Evolutionary conservation across 2,797 vertebrate species (phyloP).

Genomic region (Gadopsis marmoratus): DNA sequence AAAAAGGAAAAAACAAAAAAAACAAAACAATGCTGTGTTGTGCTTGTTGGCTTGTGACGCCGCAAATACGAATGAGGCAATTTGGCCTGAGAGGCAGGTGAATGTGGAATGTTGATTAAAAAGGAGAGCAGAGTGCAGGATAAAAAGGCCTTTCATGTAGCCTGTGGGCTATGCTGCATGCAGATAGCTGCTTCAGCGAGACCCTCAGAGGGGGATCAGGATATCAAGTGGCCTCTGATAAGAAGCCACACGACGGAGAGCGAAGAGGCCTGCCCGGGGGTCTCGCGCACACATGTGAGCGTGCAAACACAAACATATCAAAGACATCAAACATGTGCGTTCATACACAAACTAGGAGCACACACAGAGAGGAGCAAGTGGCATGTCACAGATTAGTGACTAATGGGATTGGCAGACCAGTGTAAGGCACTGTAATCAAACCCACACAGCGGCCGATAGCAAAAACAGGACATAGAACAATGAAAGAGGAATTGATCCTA

Average conservation of each 20-base stretch:
- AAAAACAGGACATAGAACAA: slow-evolving; percentile 78
- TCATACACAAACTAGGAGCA: slow-evolving; percentile 47
- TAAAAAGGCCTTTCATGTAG: slow-evolving; percentile 77
- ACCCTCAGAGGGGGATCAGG: slow-evolving; percentile 70
- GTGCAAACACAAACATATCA: slow-evolving; percentile 56
- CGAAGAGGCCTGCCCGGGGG: slow-evolving; percentile 47
- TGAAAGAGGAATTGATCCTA: slow-evolving; percentile 67
- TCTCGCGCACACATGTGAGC: slow-evolving; percentile 39
- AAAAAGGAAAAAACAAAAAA: not conserved
- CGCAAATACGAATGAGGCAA: slow-evolving; percentile 71
- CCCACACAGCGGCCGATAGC: slow-evolving; percentile 71
- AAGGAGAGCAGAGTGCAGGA: slow-evolving; percentile 70
- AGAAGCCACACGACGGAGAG: slow-evolving; percentile 57
- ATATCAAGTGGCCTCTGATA: slow-evolving; percentile 78
- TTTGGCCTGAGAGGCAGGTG: slow-evolving; percentile 74
- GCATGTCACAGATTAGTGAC: slow-evolving; percentile 79
- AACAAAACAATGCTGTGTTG: slow-evolving; percentile 17
- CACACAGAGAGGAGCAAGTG: slow-evolving; percentile 60
- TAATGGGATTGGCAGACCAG: slow-evolving; percentile 80
- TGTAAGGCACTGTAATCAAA: slow-evolving; percentile 75
- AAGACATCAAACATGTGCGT: slow-evolving; percentile 59
- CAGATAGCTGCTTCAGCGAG: slow-evolving; percentile 74
- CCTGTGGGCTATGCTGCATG: slow-evolving; percentile 64
- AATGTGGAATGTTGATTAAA: slow-evolving; percentile 78
- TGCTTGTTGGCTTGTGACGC: slow-evolving; percentile 44